Percentiles rank a stretch among this genome's conserved stretches.
Conservation (phyloP, 2,797 vertebrate species). For the Acridotheres tristis region DNA sequence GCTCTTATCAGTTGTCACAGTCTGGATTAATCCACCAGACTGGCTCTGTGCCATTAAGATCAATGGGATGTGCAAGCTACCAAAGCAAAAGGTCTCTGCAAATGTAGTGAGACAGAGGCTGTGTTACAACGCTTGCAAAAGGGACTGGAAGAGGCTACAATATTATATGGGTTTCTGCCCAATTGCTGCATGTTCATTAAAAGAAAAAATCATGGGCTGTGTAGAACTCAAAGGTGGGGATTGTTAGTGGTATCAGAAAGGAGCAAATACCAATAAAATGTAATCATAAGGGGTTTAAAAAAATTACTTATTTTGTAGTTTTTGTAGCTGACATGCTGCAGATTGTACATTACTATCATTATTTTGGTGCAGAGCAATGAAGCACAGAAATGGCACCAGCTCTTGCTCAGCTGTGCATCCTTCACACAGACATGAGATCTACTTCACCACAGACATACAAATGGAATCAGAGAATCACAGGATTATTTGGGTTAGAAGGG, state of each 20-base stretch:
- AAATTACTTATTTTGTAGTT: background rate
- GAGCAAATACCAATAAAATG: background rate
- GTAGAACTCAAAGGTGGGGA: background rate
- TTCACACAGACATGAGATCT: background rate
- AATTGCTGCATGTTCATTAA: background rate
- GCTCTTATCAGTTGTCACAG: background rate
- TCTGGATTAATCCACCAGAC: background rate
- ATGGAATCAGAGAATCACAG: background rate
- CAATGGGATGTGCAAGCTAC: background rate
- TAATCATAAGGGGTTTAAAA: fast-evolving
- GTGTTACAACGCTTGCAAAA: background rate
- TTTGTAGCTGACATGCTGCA: background rate
- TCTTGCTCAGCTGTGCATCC: background rate
- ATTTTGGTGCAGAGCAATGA: background rate
- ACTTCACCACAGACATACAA: background rate
- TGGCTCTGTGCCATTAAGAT: background rate
- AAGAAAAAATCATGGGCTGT: background rate
- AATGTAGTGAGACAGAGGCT: fast-evolving
- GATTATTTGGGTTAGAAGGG: background rate
- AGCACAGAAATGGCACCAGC: background rate
- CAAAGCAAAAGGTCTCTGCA: background rate
- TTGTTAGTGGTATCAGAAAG: background rate
- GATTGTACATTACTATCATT: background rate
- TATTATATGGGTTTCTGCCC: background rate
- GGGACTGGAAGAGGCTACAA: background rate